These are phyloP conservation scores for Ariolimax columbianus DNA, from an alignment of 2,888 invertebrate species.

Conservation along the genomic window DNA sequence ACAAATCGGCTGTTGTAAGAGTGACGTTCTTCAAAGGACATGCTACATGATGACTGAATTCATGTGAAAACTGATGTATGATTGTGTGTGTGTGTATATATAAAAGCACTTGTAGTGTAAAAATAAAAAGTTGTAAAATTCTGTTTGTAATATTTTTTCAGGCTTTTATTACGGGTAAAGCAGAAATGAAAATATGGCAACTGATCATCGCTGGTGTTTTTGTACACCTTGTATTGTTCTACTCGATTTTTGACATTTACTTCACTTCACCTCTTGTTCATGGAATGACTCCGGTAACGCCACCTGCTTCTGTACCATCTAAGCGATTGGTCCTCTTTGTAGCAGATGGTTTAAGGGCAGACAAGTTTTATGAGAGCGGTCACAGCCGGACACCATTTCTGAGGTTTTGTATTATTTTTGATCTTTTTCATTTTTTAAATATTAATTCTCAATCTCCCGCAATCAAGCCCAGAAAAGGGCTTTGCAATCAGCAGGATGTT, in stretches of 20 bases:
- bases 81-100: too few relatives aligned
- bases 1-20: too few relatives aligned
- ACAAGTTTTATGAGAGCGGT: constrained; percentile 85
- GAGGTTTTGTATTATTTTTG: constrained; percentile 80
- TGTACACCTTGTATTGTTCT: constrained; percentile 87
- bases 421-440: background rate
- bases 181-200: constrained; percentile 62
- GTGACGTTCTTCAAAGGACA: too few relatives aligned
- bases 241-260: constrained; percentile 94
- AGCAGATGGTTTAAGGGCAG: constrained; percentile 94
- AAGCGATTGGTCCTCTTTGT: constrained; percentile 91
- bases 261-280: constrained; percentile 92
- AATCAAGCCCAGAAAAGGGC: too few relatives aligned
- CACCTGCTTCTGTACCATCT: constrained; percentile 80
- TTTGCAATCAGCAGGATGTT: too few relatives aligned
- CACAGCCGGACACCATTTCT: constrained; percentile 83
- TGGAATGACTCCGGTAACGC: constrained; percentile 81
- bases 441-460: too few relatives aligned
- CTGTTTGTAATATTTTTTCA: too few relatives aligned
- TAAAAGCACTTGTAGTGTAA: too few relatives aligned
- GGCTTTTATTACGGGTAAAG: background rate
- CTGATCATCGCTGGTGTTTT: constrained; percentile 75
- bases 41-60: too few relatives aligned
- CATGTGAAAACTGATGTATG: too few relatives aligned
- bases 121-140: too few relatives aligned